phyloP scores from a whole-genome alignment of 2,113 vertebrate genomes.

The Elgaria multicarinata region DNA sequence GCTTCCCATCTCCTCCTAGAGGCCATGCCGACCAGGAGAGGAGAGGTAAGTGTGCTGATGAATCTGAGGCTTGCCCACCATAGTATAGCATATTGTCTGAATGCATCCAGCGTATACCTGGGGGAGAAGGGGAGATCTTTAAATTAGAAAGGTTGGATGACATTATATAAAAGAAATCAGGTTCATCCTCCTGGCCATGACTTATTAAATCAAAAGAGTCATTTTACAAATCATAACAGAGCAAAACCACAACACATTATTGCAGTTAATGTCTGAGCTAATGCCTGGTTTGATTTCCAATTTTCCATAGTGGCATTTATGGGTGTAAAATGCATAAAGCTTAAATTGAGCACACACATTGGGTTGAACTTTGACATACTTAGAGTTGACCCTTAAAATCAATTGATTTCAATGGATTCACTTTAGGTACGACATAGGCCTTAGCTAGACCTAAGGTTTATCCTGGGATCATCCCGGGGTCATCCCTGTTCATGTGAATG shows the following conservation, averaged over 20 bases:
- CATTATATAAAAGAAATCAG: rapidly evolving
- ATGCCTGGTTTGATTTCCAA: neutral
- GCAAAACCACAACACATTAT: neutral
- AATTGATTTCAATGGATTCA: neutral
- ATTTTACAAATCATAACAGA: neutral
- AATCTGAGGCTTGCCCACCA: no score
- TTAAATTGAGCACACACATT: neutral
- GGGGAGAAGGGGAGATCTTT: neutral
- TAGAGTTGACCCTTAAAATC: neutral
- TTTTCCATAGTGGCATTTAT: neutral
- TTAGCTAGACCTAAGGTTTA: no score
- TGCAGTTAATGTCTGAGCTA: neutral
- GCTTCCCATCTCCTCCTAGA: neutral
- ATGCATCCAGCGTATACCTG: neutral
- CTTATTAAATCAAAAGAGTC: neutral
- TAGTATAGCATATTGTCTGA: no score
- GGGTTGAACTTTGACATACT: neutral
- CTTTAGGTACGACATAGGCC: neutral
- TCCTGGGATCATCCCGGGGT: no score
- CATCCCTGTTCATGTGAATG: no score
- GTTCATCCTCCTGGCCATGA: neutral
- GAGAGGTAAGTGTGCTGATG: neutral
- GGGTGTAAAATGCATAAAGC: neutral
- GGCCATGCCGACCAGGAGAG: neutral
- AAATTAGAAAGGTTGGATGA: neutral